Conservation (phyloP, 2,797 vertebrate genomes). For the Linurgus olivaceus region DNA sequence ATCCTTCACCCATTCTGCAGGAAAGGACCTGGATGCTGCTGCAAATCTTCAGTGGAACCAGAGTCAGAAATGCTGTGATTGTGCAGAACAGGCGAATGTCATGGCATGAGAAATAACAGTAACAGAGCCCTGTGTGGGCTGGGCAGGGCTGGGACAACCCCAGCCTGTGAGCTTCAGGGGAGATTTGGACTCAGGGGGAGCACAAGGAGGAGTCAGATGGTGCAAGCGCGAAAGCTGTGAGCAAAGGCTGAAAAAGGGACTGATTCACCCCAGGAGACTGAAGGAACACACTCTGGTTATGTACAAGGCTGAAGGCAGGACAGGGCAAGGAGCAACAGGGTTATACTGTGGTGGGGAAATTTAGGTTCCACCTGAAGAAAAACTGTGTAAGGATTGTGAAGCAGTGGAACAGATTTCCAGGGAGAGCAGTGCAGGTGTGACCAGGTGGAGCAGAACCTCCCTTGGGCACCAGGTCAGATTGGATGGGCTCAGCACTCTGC, state of each 20-base stretch:
- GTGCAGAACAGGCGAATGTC: background rate
- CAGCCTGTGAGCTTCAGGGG: background rate
- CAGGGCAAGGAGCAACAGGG: background rate
- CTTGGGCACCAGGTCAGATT: accelerated
- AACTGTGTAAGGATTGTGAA: background rate
- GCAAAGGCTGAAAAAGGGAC: background rate
- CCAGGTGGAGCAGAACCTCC: background rate
- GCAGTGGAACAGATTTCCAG: background rate
- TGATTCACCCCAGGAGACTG: accelerated
- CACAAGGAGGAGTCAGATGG: background rate
- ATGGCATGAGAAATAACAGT: accelerated
- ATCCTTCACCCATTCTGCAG: background rate
- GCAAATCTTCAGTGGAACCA: background rate
- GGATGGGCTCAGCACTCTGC: background rate
- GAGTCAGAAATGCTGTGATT: background rate
- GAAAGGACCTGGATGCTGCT: background rate
- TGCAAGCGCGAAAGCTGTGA: background rate
- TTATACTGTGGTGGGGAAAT: background rate
- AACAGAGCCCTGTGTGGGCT: background rate
- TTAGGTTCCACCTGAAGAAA: background rate
- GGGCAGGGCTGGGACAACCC: accelerated
- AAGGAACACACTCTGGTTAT: accelerated
- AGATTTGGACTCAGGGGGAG: background rate
- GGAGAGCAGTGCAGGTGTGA: background rate
- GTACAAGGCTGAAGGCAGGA: background rate